Base-by-base conservation (phyloP, 2,888 invertebrate genomes). In the Coenonympha arcania region DNA sequence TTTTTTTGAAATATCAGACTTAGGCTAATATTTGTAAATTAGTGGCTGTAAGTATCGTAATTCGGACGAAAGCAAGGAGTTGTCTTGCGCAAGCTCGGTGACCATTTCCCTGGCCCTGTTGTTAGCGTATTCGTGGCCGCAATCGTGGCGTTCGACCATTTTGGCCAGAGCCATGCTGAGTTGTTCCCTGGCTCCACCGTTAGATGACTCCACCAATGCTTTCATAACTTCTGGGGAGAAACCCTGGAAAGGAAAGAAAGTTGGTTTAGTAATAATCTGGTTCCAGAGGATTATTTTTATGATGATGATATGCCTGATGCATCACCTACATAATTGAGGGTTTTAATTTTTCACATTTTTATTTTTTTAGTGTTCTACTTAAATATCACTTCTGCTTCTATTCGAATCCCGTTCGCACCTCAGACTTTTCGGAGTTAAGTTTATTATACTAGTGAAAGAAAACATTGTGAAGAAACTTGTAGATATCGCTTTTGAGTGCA, bases 1-100 rank as follows among this genome's bases (percentile, higher is more conserved):
- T 11, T n/a, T n/a, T n/a, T n/a, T 4, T 18, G 6, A 5, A 3
- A 9, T n/a, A 13, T 40, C 11, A 19, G 16, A 44, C 16, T 18
- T 30, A 15, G 13, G 9, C 47, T 74, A 84, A 49, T 62, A 69
- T 48, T 65, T 72, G 60, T 84, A 86, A 3, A 80, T 66, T 0
- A 91, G 64, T 0, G 91, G 90, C 49, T 90, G 85, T 2, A 91
- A 69, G 52, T 88, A 88, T 66, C 88, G 77, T 3, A 91, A 64
- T 30, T 90, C 90, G 0, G 80, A 70, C 13, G 87, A 89, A 6
- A 91, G 69, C 20, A 81, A 79, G 26, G 90, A 90, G 16, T 87
- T 87, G 16, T 88, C 85, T 42, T 87, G 82, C 0, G 78, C 82
- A n/a, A 91, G 72, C 46, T 91, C 90, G 0, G 63, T 71, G 0